Conservation (phyloP, 2,888 invertebrate genomes). For the Tortrix viridana region DNA sequence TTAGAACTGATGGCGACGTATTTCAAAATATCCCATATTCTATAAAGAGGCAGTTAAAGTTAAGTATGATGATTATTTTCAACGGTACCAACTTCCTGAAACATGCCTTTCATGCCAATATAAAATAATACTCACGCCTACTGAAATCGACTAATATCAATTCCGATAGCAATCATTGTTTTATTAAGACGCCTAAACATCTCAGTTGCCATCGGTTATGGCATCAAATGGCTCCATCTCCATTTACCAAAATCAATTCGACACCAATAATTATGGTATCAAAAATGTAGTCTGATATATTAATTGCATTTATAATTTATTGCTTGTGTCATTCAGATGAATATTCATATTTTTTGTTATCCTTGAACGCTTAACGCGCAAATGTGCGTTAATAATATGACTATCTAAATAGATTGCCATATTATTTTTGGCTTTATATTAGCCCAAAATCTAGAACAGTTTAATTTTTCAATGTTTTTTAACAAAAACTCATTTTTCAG, state of each 20-base stretch:
- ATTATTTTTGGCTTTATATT: too few relatives aligned
- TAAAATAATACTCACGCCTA: background rate
- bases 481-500: too few relatives aligned
- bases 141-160: conserved; percentile 10
- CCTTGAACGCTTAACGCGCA: too few relatives aligned
- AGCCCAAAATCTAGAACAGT: too few relatives aligned
- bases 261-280: conserved; percentile 7
- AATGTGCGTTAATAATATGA: too few relatives aligned
- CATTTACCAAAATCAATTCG: conserved; percentile 20
- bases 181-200: conserved; percentile 1
- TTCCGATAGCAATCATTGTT: conserved; percentile 6
- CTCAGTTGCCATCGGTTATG: conserved; percentile 16
- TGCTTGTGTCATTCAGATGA: background rate
- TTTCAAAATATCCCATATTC: too few relatives aligned
- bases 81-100: background rate
- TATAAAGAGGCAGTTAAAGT: too few relatives aligned
- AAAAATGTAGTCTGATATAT: background rate
- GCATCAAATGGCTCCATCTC: conserved; percentile 17
- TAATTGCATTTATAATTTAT: background rate
- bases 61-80: background rate
- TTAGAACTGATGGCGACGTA: too few relatives aligned
- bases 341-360: conserved; percentile 1
- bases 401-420: too few relatives aligned
- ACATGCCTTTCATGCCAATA: conserved; percentile 3
- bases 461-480: too few relatives aligned